Percentiles rank a stretch among this genome's conserved stretches.
phyloP scores from a whole-genome alignment of 2,113 vertebrate genomes.

The Caranx ignobilis region DNA sequence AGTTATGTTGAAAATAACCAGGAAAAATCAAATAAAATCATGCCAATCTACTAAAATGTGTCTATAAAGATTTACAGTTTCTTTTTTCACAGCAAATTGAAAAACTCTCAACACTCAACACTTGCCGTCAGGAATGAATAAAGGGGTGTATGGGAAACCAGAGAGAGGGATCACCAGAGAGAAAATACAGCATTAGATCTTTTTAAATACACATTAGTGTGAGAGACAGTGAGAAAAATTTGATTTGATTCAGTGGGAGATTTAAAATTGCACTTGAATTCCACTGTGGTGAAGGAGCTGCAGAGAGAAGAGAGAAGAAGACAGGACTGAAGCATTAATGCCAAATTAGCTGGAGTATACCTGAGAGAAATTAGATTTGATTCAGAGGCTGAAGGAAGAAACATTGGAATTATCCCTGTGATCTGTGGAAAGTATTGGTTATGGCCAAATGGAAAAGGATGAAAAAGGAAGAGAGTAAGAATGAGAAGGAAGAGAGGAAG shows the following conservation, averaged over 20 bases:
- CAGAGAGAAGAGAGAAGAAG: constrained; percentile 39
- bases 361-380: constrained; percentile 73
- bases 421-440: constrained; percentile 46
- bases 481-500: constrained; percentile 29
- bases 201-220: constrained; percentile 67
- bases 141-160: neutral
- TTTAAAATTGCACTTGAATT: constrained; percentile 73
- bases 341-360: constrained; percentile 73
- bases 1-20: neutral
- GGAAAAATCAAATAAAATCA: neutral
- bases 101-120: neutral
- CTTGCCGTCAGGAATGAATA: neutral
- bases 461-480: neutral
- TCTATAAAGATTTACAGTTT: neutral
- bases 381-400: constrained; percentile 51
- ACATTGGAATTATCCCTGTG: constrained; percentile 61
- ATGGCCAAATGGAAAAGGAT: constrained; percentile 10
- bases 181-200: constrained; percentile 52
- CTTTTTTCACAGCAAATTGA: constrained; percentile 9
- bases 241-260: constrained; percentile 74
- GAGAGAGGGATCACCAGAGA: constrained; percentile 4
- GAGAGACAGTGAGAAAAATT: constrained; percentile 66
- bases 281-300: constrained; percentile 59
- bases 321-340: constrained; percentile 54
- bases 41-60: neutral